phyloP scores from a whole-genome alignment of 2,113 vertebrate species.

The Ammodytes dubius region DNA sequence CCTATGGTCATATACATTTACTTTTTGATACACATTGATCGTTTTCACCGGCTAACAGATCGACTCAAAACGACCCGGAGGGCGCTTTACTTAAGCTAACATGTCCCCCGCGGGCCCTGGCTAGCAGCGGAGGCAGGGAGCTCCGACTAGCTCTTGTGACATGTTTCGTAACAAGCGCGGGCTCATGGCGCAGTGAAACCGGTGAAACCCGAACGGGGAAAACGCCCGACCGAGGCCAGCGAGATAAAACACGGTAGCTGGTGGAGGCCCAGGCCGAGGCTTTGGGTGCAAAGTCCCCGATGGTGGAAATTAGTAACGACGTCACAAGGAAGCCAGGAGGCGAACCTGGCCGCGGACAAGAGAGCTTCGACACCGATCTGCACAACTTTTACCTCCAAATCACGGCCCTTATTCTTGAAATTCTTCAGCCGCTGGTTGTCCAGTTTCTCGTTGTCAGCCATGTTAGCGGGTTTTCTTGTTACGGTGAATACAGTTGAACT shows the following conservation, averaged over 20 bases:
- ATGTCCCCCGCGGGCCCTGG: conserved; percentile 64
- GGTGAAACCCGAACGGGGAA: background rate
- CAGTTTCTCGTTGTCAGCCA: conserved; percentile 97
- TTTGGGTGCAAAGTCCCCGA: conserved; percentile 66
- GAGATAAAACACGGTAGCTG: background rate
- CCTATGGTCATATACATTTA: rapidly evolving
- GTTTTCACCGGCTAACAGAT: background rate
- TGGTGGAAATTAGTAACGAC: conserved; percentile 85
- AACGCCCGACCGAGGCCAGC: background rate
- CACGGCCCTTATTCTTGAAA: conserved; percentile 98
- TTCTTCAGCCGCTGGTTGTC: conserved; percentile 98
- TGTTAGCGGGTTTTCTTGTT: conserved; percentile 77
- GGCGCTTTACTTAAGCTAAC: conserved; percentile 53
- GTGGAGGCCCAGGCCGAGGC: conserved; percentile 25
- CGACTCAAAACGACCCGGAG: conserved; percentile 21
- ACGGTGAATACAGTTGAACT: conserved; percentile 40
- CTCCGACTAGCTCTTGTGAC: conserved; percentile 46
- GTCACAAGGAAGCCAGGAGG: conserved; percentile 84
- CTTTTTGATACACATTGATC: rapidly evolving
- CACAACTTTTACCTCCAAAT: conserved; percentile 91
- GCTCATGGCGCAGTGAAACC: background rate
- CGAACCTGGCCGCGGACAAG: conserved; percentile 60
- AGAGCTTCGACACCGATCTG: conserved; percentile 55
- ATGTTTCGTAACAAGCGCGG: conserved; percentile 60
- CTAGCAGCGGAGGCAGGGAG: conserved; percentile 59